A percentile compares a stretch with the other conserved stretches of the same genome.
Conservation (phyloP, 2,888 invertebrate species). For the Latheticus oryzae region DNA sequence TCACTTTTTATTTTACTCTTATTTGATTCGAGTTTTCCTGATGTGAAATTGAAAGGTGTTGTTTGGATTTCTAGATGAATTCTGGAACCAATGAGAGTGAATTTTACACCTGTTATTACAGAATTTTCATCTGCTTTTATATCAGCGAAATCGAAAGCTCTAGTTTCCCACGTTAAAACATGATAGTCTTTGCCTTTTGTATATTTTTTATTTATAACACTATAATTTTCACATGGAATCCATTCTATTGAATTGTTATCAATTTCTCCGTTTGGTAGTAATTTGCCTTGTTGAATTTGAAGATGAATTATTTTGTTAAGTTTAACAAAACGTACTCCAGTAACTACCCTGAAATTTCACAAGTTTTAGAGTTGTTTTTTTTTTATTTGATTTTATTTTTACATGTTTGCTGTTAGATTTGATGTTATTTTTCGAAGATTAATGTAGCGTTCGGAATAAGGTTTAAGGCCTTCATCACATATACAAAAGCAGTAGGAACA, state of each 20-base stretch:
- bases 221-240: constrained; percentile 76
- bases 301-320: constrained; percentile 81
- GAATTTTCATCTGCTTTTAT: constrained; percentile 75
- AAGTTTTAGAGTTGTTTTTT: not conserved
- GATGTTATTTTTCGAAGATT: constrained; percentile 73
- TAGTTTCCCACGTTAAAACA: constrained; percentile 78
- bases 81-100: constrained; percentile 79
- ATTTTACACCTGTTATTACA: constrained; percentile 81
- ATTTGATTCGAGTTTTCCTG: constrained; percentile 72
- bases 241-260: constrained; percentile 72
- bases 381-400: constrained; percentile 65
- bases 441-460: constrained; percentile 76
- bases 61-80: constrained; percentile 84
- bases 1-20: constrained; percentile 61
- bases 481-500: constrained; percentile 86
- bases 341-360: constrained; percentile 70
- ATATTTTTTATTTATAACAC: constrained; percentile 68
- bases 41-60: constrained; percentile 83
- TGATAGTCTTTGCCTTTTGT: constrained; percentile 79
- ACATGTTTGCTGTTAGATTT: constrained; percentile 56
- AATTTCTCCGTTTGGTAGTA: constrained; percentile 75
- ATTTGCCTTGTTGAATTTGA: constrained; percentile 81
- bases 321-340: constrained; percentile 83
- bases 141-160: constrained; percentile 86
- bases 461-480: constrained; percentile 74